These are phyloP conservation scores for Limenitis camilla DNA, from an alignment of 2,888 invertebrate genomes.

Conservation along the genomic window DNA sequence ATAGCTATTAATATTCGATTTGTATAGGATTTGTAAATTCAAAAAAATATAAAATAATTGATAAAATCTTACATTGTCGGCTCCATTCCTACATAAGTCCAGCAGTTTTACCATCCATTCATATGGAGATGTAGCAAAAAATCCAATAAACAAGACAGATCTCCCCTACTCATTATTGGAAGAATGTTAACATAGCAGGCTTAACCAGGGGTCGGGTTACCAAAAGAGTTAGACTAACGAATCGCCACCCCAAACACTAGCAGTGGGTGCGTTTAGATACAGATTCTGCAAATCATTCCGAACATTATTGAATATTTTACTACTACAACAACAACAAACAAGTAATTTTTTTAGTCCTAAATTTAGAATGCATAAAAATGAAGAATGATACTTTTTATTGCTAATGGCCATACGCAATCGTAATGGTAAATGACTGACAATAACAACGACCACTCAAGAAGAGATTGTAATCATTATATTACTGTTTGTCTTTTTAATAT, in stretches of 20 bases:
- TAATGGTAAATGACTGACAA: too few relatives aligned
- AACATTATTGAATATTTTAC: background rate
- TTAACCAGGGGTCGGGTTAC: constrained; percentile 70
- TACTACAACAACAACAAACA: too few relatives aligned
- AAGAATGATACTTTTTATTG: too few relatives aligned
- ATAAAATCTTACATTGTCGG: constrained; percentile 32
- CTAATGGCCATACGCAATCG: too few relatives aligned
- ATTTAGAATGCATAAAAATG: too few relatives aligned
- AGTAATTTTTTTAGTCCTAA: too few relatives aligned
- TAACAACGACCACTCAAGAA: too few relatives aligned
- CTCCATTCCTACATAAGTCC: constrained; percentile 47
- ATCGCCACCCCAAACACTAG: constrained; percentile 46
- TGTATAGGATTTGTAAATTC: constrained; percentile 1
- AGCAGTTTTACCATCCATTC: constrained; percentile 69
- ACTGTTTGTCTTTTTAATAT: too few relatives aligned
- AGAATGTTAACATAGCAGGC: constrained; percentile 70
- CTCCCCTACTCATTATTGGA: constrained; percentile 70
- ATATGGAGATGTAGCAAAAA: constrained; percentile 74
- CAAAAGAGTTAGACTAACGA: constrained; percentile 74
- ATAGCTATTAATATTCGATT: background rate
- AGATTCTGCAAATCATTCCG: constrained; percentile 5
- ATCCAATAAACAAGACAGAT: constrained; percentile 72
- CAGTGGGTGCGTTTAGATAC: constrained; percentile 19
- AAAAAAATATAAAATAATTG: background rate
- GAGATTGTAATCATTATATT: too few relatives aligned